Evolutionary conservation across 2,797 vertebrate species (phyloP), one percentile per base, ranked within the genome.

Genomic region (Ctenopoma kingsleyae): DNA sequence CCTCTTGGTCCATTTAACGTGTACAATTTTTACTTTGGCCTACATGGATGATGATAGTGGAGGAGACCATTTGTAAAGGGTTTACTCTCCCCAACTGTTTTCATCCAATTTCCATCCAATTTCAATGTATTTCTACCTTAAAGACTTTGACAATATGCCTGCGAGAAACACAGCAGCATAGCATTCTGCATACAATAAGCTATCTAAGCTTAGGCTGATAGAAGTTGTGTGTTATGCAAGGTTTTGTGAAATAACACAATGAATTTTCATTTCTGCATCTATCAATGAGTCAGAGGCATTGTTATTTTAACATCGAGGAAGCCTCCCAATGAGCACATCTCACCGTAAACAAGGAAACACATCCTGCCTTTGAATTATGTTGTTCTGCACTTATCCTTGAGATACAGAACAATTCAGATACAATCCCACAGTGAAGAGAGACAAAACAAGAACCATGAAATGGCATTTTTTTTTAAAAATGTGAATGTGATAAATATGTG

Each of bases 401-500:
- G 16, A 67, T 67, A 49, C 50, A 48, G 15, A 16, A 71, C 13
- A 55, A 27, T 32, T 36, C 27, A 23, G 22, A 52, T 6, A 22
- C 40, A 79, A 67, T 20, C 19, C 25, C 15, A 51, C 8, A 67
- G 54, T 32, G 50, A 67, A 68, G 50, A 69, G 56, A 70, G 67
- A 52, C 64, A 74, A 63, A 9, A 49, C 63, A 67, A 69, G 74
- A 73, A 70, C 79, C 68, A 60, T 74, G 38, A 51, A 67, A 68
- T 41, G 8, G 55, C 40, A 44, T 69, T 61, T 40, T 6, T 27
- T 27, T 30, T 32, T 32, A 32, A 32, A 64, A 82, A 89, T 89
- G 88, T 88, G 86, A 91, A 90, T 78, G 61, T 71, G 59, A 83
- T 78, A 59, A 47, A 63, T 52, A 35, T 67, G 61, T 86, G 78